Percentiles rank a stretch among this genome's conserved stretches.
phyloP scores from a whole-genome alignment of 2,797 vertebrate species.

The Ctenopoma kingsleyae region DNA sequence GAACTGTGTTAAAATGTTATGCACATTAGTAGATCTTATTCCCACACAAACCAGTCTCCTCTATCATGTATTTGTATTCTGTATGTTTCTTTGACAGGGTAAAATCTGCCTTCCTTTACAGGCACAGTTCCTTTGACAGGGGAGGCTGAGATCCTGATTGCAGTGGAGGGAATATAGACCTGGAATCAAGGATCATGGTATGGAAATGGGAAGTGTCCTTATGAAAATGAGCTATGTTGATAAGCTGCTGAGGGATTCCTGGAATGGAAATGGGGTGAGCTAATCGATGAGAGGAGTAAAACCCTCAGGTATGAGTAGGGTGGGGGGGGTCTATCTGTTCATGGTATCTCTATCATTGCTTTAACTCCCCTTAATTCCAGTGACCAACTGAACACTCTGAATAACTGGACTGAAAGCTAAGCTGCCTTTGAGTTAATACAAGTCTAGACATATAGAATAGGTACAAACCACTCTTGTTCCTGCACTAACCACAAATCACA shows the following conservation, averaged over 20 bases:
- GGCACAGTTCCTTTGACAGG: slow-evolving; percentile 70
- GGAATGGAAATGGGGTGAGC: slow-evolving; percentile 67
- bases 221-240: slow-evolving; percentile 65
- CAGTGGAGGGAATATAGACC: slow-evolving; percentile 64
- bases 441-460: not conserved
- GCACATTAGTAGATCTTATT: slow-evolving; percentile 3
- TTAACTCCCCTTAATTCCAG: slow-evolving; percentile 46
- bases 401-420: not conserved
- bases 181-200: slow-evolving; percentile 54
- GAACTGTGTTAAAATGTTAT: not conserved
- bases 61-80: slow-evolving; percentile 51
- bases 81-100: slow-evolving; percentile 20
- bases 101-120: slow-evolving; percentile 41
- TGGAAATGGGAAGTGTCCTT: slow-evolving; percentile 63
- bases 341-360: slow-evolving; percentile 58
- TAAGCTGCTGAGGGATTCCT: slow-evolving; percentile 65
- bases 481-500: slow-evolving; percentile 26
- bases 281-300: slow-evolving; percentile 68
- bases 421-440: not conserved
- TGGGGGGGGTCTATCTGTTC: slow-evolving; percentile 30
- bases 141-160: slow-evolving; percentile 51
- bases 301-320: slow-evolving; percentile 33
- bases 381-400: slow-evolving; percentile 31
- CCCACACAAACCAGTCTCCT: slow-evolving; percentile 25
- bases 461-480: not conserved